A percentile compares a stretch with the other conserved stretches of the same genome.
Evolutionary conservation across 2,888 invertebrate species (phyloP).

Genomic region (Oasisia sp.): DNA sequence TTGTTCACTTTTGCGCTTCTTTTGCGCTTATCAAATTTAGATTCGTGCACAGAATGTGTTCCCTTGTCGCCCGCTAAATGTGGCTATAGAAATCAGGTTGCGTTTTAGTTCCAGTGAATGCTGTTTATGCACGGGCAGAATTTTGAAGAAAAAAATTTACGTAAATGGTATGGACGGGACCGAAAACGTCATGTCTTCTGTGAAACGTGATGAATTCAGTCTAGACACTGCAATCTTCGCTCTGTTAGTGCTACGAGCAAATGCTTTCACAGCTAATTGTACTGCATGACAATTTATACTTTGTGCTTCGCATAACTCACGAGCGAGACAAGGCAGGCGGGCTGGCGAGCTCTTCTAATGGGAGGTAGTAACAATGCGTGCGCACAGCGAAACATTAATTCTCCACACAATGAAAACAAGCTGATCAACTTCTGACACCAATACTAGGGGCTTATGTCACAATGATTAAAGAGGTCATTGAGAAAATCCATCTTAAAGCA

Average conservation of each 20-base stretch:
- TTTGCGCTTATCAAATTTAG: too few relatives aligned
- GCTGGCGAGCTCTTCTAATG: not conserved
- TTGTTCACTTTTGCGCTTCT: too few relatives aligned
- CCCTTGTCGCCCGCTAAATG: not conserved
- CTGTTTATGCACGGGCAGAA: not conserved
- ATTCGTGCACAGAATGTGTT: too few relatives aligned
- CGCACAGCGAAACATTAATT: not conserved
- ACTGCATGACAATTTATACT: not conserved
- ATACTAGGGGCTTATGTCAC: not conserved
- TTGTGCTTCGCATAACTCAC: not conserved
- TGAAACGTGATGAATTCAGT: not conserved
- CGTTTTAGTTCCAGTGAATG: not conserved
- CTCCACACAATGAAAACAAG: not conserved
- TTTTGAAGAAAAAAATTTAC: not conserved
- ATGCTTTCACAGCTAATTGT: slow-evolving; percentile 1
- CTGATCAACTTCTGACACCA: not conserved
- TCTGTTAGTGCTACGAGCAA: not conserved
- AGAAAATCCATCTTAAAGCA: not conserved
- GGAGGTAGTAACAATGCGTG: not conserved
- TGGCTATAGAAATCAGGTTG: not conserved
- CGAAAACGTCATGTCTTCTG: not conserved
- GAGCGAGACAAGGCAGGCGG: not conserved
- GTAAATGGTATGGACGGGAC: not conserved
- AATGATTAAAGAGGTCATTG: not conserved
- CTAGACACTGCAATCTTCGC: not conserved